A percentile compares a stretch with the other conserved stretches of the same genome.
phyloP scores from a whole-genome alignment of 2,113 vertebrate species.

The Archocentrus centrarchus region DNA sequence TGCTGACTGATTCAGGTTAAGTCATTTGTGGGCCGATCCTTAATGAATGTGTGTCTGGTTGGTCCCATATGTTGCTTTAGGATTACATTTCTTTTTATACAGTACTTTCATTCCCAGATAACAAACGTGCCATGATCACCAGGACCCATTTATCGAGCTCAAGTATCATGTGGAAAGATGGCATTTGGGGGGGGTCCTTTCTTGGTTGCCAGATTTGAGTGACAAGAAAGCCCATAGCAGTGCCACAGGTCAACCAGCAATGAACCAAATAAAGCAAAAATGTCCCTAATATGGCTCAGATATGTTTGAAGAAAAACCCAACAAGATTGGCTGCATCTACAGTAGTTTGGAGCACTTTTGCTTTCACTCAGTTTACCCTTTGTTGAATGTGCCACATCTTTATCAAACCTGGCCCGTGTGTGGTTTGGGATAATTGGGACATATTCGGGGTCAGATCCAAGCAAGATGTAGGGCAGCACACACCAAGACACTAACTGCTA shows the following conservation, averaged over 20 bases:
- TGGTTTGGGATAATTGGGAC: too few relatives aligned
- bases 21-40: too few relatives aligned
- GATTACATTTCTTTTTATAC: neutral
- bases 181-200: neutral
- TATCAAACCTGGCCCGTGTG: too few relatives aligned
- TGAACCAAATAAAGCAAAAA: neutral
- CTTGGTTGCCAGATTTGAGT: neutral
- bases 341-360: too few relatives aligned
- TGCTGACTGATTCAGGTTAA: neutral
- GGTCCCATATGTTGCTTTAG: neutral
- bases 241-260: too few relatives aligned
- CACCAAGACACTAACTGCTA: too few relatives aligned
- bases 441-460: too few relatives aligned
- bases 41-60: neutral
- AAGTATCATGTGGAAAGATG: rapidly evolving
- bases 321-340: too few relatives aligned
- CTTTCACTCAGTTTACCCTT: too few relatives aligned
- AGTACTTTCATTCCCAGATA: neutral
- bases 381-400: too few relatives aligned
- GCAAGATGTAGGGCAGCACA: too few relatives aligned
- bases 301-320: too few relatives aligned
- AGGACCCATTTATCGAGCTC: neutral
- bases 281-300: rapidly evolving
- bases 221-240: neutral
- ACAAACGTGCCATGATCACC: neutral